Evolutionary conservation across 1,140 invertebrate species (phyloP).

Genomic region (Acromyrmex echinatior): DNA sequence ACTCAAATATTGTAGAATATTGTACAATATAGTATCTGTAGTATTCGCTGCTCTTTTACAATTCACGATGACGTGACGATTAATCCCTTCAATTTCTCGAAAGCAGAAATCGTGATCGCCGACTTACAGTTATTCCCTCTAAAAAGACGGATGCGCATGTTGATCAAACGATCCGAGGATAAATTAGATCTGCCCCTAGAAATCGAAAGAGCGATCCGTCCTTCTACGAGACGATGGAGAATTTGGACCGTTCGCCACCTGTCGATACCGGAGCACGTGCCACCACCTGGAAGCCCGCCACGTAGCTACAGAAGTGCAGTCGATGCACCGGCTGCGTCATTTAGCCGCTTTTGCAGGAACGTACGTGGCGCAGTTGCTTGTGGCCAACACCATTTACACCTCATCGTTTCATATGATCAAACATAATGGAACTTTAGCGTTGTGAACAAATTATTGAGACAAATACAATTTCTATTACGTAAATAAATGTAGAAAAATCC

Average conservation of each 20-base stretch:
- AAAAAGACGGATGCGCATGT: conserved; percentile 8
- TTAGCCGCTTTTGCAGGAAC: conserved; percentile 43
- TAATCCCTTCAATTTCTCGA: conserved; percentile 31
- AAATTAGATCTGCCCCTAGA: conserved; percentile 39
- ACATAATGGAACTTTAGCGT: conserved; percentile 17
- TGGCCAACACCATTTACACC: conserved; percentile 21
- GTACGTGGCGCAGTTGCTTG: conserved; percentile 26
- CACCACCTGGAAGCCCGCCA: conserved; percentile 72
- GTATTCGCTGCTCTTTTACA: background rate
- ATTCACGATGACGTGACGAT: conserved; percentile 25
- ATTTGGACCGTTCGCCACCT: conserved; percentile 78
- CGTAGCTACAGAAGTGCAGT: conserved; percentile 43
- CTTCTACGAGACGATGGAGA: conserved; percentile 37
- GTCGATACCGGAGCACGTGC: conserved; percentile 80
- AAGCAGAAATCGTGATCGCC: conserved; percentile 1
- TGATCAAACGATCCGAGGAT: conserved; percentile 39
- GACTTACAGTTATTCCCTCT: conserved; percentile 31
- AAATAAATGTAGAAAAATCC: background rate
- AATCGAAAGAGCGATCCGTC: conserved; percentile 30
- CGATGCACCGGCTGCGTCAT: conserved; percentile 57
- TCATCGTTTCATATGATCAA: conserved; percentile 27
- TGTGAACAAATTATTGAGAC: background rate
- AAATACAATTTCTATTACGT: background rate
- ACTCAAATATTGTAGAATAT: background rate
- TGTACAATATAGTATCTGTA: background rate